These are phyloP conservation scores for Monoplex corrugatus DNA, from an alignment of 2,888 invertebrate species.

Conservation along the genomic window DNA sequence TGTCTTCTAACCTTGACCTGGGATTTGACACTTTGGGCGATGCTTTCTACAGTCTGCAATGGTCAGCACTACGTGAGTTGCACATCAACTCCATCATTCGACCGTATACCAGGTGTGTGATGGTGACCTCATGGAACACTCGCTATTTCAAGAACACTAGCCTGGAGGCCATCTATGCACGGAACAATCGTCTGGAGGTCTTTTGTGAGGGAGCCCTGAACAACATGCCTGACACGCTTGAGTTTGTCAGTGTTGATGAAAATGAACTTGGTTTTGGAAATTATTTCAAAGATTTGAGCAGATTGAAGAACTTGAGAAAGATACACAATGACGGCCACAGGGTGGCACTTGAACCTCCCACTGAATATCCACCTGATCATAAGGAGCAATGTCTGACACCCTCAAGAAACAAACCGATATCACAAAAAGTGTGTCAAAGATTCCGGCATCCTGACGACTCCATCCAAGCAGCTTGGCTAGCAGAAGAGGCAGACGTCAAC, in stretches of 20 bases:
- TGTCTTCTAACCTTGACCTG: slow-evolving; percentile 49
- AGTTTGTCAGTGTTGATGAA: slow-evolving; percentile 31
- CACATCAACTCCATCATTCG: slow-evolving; percentile 46
- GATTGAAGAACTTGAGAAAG: not conserved
- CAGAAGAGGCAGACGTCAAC: not conserved
- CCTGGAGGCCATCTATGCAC: slow-evolving; percentile 50
- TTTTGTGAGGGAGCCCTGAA: slow-evolving; percentile 50
- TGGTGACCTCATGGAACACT: slow-evolving; percentile 27
- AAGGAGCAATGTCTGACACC: not conserved
- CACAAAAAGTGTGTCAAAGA: not conserved
- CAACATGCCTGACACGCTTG: slow-evolving; percentile 45
- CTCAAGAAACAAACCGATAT: too few species aligned
- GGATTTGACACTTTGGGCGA: slow-evolving; percentile 46
- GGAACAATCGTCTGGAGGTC: slow-evolving; percentile 54
- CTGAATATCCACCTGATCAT: not conserved
- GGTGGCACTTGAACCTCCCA: not conserved
- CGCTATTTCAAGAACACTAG: slow-evolving; percentile 46
- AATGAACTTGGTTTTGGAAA: slow-evolving; percentile 50
- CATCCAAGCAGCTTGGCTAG: not conserved
- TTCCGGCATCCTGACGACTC: not conserved
- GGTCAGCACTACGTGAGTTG: slow-evolving; percentile 37
- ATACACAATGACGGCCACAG: slow-evolving; percentile 13
- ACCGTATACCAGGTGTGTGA: slow-evolving; percentile 41
- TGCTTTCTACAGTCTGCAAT: slow-evolving; percentile 45
- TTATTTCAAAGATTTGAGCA: slow-evolving; percentile 41